Evolutionary conservation across 2,797 vertebrate genomes (phyloP).

Genomic region (Hozukius guyotensis): DNA sequence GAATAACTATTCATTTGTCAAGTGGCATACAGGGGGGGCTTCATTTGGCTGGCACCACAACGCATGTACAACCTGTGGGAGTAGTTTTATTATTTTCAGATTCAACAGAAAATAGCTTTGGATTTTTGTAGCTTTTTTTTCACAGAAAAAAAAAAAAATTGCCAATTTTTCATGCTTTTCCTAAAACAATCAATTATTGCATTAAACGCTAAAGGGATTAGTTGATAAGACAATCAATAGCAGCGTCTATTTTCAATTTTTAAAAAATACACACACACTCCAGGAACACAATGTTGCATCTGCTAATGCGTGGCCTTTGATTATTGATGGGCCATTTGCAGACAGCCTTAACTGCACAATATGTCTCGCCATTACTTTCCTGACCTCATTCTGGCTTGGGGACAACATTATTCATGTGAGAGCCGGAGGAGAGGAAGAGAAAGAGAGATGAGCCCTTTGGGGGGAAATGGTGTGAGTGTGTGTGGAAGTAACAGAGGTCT

Average conservation of each 20-base stretch:
- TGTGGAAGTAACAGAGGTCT: constrained; percentile 55
- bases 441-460: constrained; percentile 60
- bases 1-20: constrained; percentile 75
- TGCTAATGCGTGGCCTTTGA: constrained; percentile 65
- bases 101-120: background rate
- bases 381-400: constrained; percentile 84
- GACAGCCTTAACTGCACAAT: constrained; percentile 73
- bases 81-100: background rate
- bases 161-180: constrained; percentile 10
- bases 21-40: background rate
- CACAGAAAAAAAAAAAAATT: background rate
- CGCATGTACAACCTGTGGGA: background rate
- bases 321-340: constrained; percentile 77
- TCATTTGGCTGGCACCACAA: constrained; percentile 9
- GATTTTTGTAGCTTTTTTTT: background rate
- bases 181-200: constrained; percentile 16
- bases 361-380: constrained; percentile 73
- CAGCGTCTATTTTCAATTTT: constrained; percentile 40
- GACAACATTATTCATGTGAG: constrained; percentile 81
- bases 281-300: constrained; percentile 49
- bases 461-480: constrained; percentile 40
- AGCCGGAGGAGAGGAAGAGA: constrained; percentile 60
- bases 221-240: constrained; percentile 47
- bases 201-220: constrained; percentile 25
- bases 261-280: background rate